Percentiles rank a stretch among this genome's conserved stretches.
These are phyloP conservation scores for Otus sunia DNA, from an alignment of 2,113 vertebrate species.

Conservation along the genomic window DNA sequence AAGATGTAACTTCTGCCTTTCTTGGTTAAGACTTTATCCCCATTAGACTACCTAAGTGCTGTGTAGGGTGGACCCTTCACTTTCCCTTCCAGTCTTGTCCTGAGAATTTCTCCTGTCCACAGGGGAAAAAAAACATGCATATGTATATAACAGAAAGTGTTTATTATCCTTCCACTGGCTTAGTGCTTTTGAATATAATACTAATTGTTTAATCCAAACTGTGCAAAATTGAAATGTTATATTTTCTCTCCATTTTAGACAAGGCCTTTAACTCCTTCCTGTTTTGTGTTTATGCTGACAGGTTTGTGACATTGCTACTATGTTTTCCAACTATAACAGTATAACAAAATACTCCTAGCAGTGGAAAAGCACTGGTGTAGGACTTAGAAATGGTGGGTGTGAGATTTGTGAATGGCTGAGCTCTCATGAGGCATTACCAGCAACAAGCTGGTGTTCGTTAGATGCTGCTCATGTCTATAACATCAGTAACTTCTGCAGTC, in stretches of 20 bases:
- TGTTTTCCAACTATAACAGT: neutral
- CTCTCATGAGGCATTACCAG: neutral
- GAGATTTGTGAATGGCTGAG: neutral
- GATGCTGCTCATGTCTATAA: neutral
- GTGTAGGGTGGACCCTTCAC: neutral
- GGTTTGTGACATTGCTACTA: neutral
- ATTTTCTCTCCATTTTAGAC: neutral
- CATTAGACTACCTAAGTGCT: neutral
- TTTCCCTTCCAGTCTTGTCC: neutral
- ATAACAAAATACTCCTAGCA: neutral
- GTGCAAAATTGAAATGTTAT: neutral
- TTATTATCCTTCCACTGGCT: neutral
- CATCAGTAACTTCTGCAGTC: neutral
- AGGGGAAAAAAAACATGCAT: fast-evolving
- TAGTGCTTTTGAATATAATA: neutral
- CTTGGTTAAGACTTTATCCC: neutral
- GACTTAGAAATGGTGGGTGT: neutral
- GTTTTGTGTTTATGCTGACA: neutral
- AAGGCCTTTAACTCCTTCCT: neutral
- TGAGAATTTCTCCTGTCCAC: neutral
- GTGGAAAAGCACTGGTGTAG: neutral
- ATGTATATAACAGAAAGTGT: neutral
- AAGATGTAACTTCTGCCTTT: neutral
- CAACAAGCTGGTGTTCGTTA: neutral
- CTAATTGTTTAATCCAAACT: neutral